phyloP scores from a whole-genome alignment of 64 coral and sea anemone species.

The Pachyseris speciosa region DNA sequence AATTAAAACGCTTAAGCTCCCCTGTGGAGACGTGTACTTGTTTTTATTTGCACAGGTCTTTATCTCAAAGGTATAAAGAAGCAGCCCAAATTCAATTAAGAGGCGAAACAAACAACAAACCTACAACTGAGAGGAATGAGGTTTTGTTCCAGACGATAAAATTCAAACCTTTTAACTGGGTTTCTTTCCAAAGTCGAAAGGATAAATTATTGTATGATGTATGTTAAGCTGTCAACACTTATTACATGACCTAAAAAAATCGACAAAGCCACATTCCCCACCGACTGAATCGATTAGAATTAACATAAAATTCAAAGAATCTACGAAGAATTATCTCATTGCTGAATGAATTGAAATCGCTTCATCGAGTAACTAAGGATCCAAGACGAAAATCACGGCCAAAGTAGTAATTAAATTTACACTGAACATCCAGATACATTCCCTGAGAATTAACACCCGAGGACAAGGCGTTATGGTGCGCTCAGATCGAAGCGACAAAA shows the following conservation, averaged over 20 bases:
- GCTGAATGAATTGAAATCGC: slow-evolving; percentile 6
- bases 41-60: not conserved
- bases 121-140: not conserved
- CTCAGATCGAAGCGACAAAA: not conserved
- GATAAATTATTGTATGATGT: not conserved
- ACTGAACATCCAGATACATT: not conserved
- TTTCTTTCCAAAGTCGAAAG: not conserved
- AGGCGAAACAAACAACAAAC: slow-evolving; percentile 19
- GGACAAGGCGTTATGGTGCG: not conserved
- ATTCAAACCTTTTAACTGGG: not conserved
- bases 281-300: not conserved
- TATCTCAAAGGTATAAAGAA: not conserved
- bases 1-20: not conserved
- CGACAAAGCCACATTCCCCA: not conserved
- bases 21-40: not conserved
- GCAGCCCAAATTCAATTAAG: slow-evolving; percentile 11
- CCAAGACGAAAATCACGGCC: slow-evolving; percentile 12
- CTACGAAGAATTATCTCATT: not conserved
- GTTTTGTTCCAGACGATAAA: not conserved
- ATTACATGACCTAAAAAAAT: not conserved
- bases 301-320: not conserved
- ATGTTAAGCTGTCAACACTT: not conserved
- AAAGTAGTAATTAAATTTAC: not conserved
- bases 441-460: too few species aligned
- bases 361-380: not conserved